Evolutionary conservation across 2,113 vertebrate species (phyloP), one percentile per base, ranked within the genome.

Genomic region (Pseudopodoces humilis): DNA sequence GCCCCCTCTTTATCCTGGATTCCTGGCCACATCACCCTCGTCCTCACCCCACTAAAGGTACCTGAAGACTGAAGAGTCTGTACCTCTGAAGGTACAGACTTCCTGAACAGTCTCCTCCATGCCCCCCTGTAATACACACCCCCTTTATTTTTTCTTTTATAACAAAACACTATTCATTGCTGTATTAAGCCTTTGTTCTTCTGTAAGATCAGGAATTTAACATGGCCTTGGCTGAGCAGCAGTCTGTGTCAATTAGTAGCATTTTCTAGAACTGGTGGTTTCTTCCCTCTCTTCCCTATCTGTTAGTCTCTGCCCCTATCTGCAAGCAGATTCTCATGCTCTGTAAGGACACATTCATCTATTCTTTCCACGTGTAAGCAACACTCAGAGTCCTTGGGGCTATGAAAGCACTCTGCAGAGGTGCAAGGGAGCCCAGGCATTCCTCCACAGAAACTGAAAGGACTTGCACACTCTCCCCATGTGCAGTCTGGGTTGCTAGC

Each of bases 401-500:
- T 55, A 21, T 7, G 23, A 27, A 67, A 88, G 15, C 14, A 11
- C n/a, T 37, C 62, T 27, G 31, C 15, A 62, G 82, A 82, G 23
- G 28, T 19, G 7, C 8, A 10, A 81, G 41, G 8, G 28, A 75
- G 41, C 72, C 33, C 41, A 43, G 44, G 27, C 25, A 55, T 9
- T 13, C 46, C 41, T 39, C 82, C 31, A 9, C 31, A 50, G 18
- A 33, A 63, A 31, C 47, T 4, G 58, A 70, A 75, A 44, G 20
- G 37, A 72, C n/a, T 65, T 56, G 28, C 15, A 16, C 55, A 43
- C 33, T 5, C 21, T 10, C 50, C 10, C 47, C 25, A 43, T 7
- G 10, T 0, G 0, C 49, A 30, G 14, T 4, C 30, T 7, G 30
- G 4, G 27, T 41, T 6, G 22, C 67, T 9, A 7, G 47, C 46